Evolutionary conservation across 2,888 invertebrate species (phyloP), one percentile per base, ranked within the genome.

Genomic region (Leptopilina drosophilae): DNA sequence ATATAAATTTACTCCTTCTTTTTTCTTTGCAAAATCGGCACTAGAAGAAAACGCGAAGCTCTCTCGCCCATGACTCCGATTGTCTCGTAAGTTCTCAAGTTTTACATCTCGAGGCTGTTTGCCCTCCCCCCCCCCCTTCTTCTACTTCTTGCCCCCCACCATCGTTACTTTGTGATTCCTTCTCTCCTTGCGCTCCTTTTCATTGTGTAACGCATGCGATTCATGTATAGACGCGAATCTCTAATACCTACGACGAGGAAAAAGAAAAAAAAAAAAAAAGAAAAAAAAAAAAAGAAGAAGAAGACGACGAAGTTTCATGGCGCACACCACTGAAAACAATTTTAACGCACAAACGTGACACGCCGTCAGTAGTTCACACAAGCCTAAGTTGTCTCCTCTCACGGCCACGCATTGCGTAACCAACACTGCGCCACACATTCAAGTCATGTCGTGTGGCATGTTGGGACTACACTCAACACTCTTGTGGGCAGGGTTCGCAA

Each of bases 391-490:
- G 84, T 82, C 81, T 87, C 86, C 88, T 89, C 91, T 91, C 91
- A 91, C 89, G 91, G 91, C 90, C 91, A 90, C 89, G 88, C 89
- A 88, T 91, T 91, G 90, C 91, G 90, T 91, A 91, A 91, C 90
- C 89, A 87, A 85, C 87, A 87, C 85, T 84, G 87, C 87, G 82
- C 86, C 84, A 83, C 87, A 73, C 77, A 84, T 85, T 86, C 84
- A 83, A 87, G 87, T 86, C 86, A 87, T 84, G 84, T 84, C 82
- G 85, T 85, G 86, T 85, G 40, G 65, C 66, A 12, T 14, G 20
- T 56, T 77, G 53, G 77, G 56, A 76, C 67, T 62, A 62, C 9
- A 49, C 49, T 49, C 12, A 76, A 62, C 69, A 42, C 76, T 20
- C 20, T 20, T 20, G 20, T 20, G 20, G 20, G 20, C 20, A 20